These are phyloP conservation scores for Lobophora halterata DNA, from an alignment of 2,888 invertebrate genomes.

Conservation along the genomic window DNA sequence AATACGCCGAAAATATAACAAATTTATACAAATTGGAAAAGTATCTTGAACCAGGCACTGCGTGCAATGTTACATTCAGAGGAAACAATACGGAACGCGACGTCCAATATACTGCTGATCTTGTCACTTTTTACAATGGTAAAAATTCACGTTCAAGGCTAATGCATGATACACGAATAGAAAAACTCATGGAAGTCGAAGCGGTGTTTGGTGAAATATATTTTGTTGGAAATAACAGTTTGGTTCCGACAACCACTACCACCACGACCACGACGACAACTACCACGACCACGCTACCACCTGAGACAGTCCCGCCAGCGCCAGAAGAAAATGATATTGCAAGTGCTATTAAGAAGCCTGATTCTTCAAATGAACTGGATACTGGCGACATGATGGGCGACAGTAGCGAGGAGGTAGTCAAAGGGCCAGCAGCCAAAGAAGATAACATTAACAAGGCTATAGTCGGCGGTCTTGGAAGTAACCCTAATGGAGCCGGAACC, in stretches of 20 bases:
- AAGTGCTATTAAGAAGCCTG: conserved; percentile 51
- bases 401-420: conserved; percentile 53
- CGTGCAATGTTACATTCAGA: conserved; percentile 88
- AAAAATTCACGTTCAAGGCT: conserved; percentile 78
- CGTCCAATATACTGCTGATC: conserved; percentile 86
- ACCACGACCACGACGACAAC: conserved; percentile 83
- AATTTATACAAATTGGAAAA: conserved; percentile 82
- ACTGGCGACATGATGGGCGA: conserved; percentile 57
- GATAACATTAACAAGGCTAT: conserved; percentile 59
- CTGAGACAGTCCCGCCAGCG: conserved; percentile 75
- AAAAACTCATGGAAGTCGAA: conserved; percentile 85
- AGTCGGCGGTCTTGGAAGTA: conserved; percentile 64
- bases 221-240: conserved; percentile 86
- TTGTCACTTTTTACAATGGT: conserved; percentile 86
- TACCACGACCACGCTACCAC: conserved; percentile 76
- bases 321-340: conserved; percentile 69
- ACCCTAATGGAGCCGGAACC: conserved; percentile 45
- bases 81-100: conserved; percentile 88
- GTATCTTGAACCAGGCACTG: conserved; percentile 88
- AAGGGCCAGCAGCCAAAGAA: conserved; percentile 54
- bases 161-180: conserved; percentile 83
- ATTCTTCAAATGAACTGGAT: conserved; percentile 48
- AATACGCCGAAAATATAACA: conserved; percentile 75
- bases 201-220: conserved; percentile 89
- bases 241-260: conserved; percentile 89